Base-by-base conservation (phyloP, 2,888 invertebrate genomes). In the Cryptops parisi region DNA sequence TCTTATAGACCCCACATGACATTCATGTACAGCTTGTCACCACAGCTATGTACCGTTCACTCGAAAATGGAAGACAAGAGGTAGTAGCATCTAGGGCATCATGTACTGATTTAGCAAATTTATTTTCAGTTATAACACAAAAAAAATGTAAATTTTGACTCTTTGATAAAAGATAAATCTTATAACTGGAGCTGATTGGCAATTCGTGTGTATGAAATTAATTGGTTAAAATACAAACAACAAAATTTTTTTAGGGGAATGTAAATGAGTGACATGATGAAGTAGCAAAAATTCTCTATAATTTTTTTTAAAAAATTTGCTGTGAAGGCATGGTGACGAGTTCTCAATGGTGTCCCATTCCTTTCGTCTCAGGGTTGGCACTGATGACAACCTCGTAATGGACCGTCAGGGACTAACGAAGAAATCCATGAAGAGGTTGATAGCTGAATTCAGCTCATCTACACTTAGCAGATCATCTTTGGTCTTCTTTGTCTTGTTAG, bases 341-440 rank as follows among this genome's bases (percentile, higher is more conserved):
- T 52, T 52, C 52, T 57, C 52, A 52, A 41, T 48, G 49, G 57
- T 57, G 41, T 57, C 54, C 54, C 57, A 45, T 57, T 57, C 49
- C 57, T 57, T 54, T 57, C 47, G 50, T 54, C 57, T 57, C 57
- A 57, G 57, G 57, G 57, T 52, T 57, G 57, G 45, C 54, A 54
- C 47, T 26, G 53, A 55, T 55, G 55, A 55, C 52, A 55, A 51
- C 54, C 49, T 51, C 39, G 24, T 24, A 26, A 38, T 52, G 54
- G 56, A 49, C 27, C 54, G 47, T 24, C 56, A 17, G 45, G 54
- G 56, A 56, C 56, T 56, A 47, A 39, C n/a, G 47, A 27, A 51
- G 54, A 54, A 17, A 25, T 49, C 54, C 40, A 40, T 50, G 56
- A 56, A 56, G 56, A 56, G 56, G 54, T 56, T 54, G 45, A 41